These are phyloP conservation scores for Myotis vivesi DNA, from an alignment of 2,797 vertebrate genomes.

Conservation along the genomic window DNA sequence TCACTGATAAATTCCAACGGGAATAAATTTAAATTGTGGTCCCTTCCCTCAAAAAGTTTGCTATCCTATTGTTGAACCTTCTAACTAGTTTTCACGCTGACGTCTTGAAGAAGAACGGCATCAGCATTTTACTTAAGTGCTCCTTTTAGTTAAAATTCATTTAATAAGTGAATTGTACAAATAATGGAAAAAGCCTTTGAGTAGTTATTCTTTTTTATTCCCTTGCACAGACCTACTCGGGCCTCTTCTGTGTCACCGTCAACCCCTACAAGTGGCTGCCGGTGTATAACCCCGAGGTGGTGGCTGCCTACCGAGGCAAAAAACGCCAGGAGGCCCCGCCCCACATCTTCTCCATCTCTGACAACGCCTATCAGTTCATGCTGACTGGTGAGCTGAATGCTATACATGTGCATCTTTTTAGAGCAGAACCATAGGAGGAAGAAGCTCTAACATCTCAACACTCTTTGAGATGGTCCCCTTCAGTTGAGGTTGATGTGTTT, in stretches of 20 bases:
- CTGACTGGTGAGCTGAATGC: slow-evolving; percentile 86
- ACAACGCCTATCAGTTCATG: slow-evolving; percentile 95
- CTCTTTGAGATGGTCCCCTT: neutral
- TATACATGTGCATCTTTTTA: neutral
- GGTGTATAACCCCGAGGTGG: slow-evolving; percentile 90
- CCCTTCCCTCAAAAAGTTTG: neutral
- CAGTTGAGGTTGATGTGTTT: neutral
- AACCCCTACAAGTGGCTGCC: slow-evolving; percentile 96
- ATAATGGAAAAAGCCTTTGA: neutral
- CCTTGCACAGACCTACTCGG: slow-evolving; percentile 90
- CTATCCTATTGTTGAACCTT: neutral
- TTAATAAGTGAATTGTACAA: neutral
- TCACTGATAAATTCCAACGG: neutral
- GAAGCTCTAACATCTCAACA: neutral
- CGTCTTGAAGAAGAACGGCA: neutral
- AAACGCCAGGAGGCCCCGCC: slow-evolving; percentile 94
- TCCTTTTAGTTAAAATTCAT: slow-evolving; percentile 27
- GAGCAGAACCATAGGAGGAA: neutral
- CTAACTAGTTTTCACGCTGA: neutral
- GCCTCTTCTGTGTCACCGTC: slow-evolving; percentile 93
- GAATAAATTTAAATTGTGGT: neutral
- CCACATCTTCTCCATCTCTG: slow-evolving; percentile 97
- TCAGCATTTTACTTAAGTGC: neutral
- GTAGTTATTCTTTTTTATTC: slow-evolving; percentile 24
- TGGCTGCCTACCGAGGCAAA: slow-evolving; percentile 90